Evolutionary conservation across 2,888 invertebrate genomes (phyloP).

Genomic region (Megamerina dolium): DNA sequence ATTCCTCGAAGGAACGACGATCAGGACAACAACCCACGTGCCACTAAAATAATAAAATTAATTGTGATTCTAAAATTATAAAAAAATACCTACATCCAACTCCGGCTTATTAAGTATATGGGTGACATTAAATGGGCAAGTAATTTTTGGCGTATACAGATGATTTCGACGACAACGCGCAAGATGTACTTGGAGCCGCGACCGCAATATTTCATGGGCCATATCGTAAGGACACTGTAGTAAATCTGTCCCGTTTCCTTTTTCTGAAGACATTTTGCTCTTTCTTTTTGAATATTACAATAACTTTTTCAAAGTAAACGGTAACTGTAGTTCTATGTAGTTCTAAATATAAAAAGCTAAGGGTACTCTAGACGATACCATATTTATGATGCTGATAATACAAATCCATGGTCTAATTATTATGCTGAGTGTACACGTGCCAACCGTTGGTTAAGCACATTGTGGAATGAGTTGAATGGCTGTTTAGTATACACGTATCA

Average conservation of each 20-base stretch:
- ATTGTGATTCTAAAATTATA: neutral
- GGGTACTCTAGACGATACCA: too few species aligned
- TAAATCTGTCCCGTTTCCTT: constrained; percentile 30
- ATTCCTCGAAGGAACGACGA: constrained; percentile 25
- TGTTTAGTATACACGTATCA: too few species aligned
- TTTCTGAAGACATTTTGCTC: neutral
- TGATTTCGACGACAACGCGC: constrained; percentile 22
- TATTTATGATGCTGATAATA: too few species aligned
- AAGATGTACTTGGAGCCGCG: constrained; percentile 25
- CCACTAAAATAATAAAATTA: constrained; percentile 28
- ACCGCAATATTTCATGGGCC: constrained; percentile 35
- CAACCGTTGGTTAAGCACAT: too few species aligned
- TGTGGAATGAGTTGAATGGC: too few species aligned
- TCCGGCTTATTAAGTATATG: constrained; percentile 24
- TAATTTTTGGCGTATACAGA: constrained; percentile 16
- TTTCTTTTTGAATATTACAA: too few species aligned
- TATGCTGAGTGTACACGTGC: too few species aligned
- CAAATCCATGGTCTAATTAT: too few species aligned
- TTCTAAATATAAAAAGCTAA: too few species aligned
- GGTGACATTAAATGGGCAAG: constrained; percentile 25
- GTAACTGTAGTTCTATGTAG: too few species aligned
- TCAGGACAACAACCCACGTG: constrained; percentile 25
- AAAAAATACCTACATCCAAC: constrained; percentile 16
- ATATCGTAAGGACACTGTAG: constrained; percentile 53
- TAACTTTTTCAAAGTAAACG: too few species aligned